Evolutionary conservation across 2,113 vertebrate species (phyloP).

Genomic region (Psilopogon haemacephalus): DNA sequence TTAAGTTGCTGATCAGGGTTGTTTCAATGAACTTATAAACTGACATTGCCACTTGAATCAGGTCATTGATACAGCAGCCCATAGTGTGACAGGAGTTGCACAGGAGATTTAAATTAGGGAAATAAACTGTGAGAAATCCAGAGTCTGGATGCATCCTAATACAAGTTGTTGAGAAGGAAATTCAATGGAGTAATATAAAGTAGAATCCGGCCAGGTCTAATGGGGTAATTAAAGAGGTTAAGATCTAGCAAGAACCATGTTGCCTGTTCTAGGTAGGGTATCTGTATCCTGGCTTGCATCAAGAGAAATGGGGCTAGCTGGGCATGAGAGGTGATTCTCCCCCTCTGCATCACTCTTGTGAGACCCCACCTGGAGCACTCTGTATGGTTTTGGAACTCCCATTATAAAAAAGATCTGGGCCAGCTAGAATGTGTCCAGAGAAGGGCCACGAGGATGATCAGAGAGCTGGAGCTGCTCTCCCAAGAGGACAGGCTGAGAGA

Average conservation of each 20-base stretch:
- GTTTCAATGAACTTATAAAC: conserved; percentile 11
- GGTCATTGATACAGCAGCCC: not conserved
- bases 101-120: not conserved
- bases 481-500: too few species aligned
- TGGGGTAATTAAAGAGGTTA: not conserved
- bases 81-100: not conserved
- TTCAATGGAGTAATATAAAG: not conserved
- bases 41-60: not conserved
- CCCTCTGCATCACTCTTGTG: too few species aligned
- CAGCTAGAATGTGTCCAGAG: too few species aligned
- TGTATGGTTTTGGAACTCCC: too few species aligned
- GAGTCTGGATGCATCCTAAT: not conserved
- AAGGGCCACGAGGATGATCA: too few species aligned
- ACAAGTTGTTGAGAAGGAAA: not conserved
- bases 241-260: not conserved
- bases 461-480: too few species aligned
- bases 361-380: too few species aligned
- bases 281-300: too few species aligned
- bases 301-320: too few species aligned
- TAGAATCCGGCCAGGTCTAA: not conserved
- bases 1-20: not conserved
- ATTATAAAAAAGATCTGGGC: too few species aligned
- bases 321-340: too few species aligned
- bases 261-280: not conserved
- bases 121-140: not conserved